These are phyloP conservation scores for Lonchura striata DNA, from an alignment of 2,113 vertebrate genomes.

Conservation along the genomic window DNA sequence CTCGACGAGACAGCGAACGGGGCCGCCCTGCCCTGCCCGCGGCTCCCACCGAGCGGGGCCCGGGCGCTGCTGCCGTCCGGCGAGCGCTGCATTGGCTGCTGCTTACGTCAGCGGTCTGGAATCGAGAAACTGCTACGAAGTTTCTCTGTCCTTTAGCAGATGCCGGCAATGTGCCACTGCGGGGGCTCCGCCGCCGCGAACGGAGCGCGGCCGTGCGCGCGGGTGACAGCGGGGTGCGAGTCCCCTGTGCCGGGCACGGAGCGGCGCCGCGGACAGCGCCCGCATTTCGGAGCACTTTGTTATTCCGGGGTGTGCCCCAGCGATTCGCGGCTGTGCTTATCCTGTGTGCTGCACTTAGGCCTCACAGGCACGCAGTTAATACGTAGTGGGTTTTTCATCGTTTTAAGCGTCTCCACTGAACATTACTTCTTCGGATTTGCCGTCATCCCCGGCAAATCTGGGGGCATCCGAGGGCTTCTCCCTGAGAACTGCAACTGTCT, in stretches of 20 bases:
- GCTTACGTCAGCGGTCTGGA: slow-evolving; percentile 29
- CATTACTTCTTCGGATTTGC: neutral
- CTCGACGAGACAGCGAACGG: neutral
- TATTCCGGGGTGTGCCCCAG: neutral
- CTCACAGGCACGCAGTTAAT: neutral
- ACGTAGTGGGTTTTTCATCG: neutral
- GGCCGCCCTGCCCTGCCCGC: neutral
- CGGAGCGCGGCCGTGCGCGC: neutral
- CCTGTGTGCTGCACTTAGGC: neutral
- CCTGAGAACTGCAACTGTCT: neutral
- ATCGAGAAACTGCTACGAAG: neutral
- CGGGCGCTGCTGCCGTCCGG: neutral
- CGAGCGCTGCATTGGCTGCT: neutral
- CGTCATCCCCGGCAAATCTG: neutral
- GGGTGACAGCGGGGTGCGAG: neutral
- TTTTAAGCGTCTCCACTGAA: neutral
- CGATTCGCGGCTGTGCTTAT: neutral
- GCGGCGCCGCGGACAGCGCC: neutral
- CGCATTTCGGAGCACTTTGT: neutral
- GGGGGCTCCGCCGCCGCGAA: neutral
- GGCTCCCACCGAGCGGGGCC: neutral
- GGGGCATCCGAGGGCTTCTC: neutral
- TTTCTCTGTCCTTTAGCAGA: neutral
- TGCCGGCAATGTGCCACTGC: neutral
- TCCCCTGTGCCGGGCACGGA: neutral